A percentile compares a stretch with the other conserved stretches of the same genome.
Evolutionary conservation across 1,140 invertebrate species (phyloP).

Genomic region (Thalassaphorura encarpata): DNA sequence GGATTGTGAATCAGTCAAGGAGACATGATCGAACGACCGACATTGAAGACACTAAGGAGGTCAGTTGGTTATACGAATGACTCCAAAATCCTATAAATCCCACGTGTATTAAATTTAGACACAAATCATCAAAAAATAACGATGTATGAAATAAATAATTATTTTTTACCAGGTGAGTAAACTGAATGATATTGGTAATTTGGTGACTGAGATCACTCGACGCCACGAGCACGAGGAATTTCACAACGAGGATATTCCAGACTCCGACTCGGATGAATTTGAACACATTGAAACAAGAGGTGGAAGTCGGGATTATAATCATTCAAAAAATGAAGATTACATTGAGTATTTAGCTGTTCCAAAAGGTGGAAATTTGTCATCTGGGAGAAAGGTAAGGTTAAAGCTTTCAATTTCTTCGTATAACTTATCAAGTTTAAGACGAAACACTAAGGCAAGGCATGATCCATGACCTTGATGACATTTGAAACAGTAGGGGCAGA

Average conservation of each 20-base stretch:
- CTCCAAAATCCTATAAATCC: too few relatives aligned
- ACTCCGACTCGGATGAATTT: slow-evolving; percentile 53
- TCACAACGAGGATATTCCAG: slow-evolving; percentile 53
- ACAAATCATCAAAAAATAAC: too few relatives aligned
- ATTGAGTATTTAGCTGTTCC: slow-evolving; percentile 37
- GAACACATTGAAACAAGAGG: slow-evolving; percentile 35
- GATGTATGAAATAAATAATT: too few relatives aligned
- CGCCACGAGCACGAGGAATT: slow-evolving; percentile 64
- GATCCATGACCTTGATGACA: too few relatives aligned
- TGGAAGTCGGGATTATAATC: slow-evolving; percentile 43
- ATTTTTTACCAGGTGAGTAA: slow-evolving; percentile 35
- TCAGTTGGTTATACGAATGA: slow-evolving; percentile 19
- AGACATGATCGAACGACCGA: slow-evolving; percentile 67
- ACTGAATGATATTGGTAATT: slow-evolving; percentile 61
- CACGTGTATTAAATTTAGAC: too few relatives aligned
- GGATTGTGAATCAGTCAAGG: slow-evolving; percentile 61
- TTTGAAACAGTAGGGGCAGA: too few relatives aligned
- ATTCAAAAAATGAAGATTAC: slow-evolving; percentile 40
- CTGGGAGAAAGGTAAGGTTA: slow-evolving; percentile 35
- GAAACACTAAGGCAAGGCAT: too few relatives aligned
- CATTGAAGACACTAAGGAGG: slow-evolving; percentile 62
- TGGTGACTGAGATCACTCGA: slow-evolving; percentile 62
- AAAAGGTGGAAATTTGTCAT: slow-evolving; percentile 33
- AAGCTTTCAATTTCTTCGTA: too few relatives aligned
- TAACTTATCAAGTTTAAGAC: too few relatives aligned